These are phyloP conservation scores for Chiloscyllium plagiosum DNA, from an alignment of 2,113 vertebrate species.

Conservation along the genomic window DNA sequence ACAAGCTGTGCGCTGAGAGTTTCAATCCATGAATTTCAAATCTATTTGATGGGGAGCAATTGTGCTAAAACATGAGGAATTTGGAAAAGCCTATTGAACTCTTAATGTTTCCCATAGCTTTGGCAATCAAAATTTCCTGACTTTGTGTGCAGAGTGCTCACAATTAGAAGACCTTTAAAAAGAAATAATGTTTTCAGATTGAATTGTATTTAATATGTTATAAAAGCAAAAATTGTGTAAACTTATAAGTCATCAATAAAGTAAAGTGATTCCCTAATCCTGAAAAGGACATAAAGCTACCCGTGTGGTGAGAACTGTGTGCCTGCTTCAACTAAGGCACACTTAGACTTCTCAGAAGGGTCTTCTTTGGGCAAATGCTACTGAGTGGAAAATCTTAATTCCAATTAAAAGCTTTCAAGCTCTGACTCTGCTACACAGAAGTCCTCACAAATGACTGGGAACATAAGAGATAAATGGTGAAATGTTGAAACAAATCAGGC, in stretches of 20 bases:
- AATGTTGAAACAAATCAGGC: not conserved
- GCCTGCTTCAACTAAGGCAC: not conserved
- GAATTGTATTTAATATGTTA: not conserved
- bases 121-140: not conserved
- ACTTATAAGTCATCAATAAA: not conserved
- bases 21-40: not conserved
- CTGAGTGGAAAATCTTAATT: not conserved
- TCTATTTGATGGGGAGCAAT: not conserved
- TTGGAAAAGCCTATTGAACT: not conserved
- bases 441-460: not conserved
- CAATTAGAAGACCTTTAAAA: not conserved
- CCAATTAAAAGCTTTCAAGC: not conserved
- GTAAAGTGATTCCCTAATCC: not conserved
- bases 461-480: not conserved
- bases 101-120: not conserved
- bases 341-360: not conserved
- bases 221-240: not conserved
- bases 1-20: not conserved
- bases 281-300: not conserved
- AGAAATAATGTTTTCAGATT: not conserved
- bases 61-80: not conserved
- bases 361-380: not conserved
- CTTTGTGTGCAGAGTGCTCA: not conserved
- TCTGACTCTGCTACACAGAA: not conserved
- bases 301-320: not conserved